These are phyloP conservation scores for Brachystomella parvula DNA, from an alignment of 1,140 invertebrate genomes.

Conservation along the genomic window DNA sequence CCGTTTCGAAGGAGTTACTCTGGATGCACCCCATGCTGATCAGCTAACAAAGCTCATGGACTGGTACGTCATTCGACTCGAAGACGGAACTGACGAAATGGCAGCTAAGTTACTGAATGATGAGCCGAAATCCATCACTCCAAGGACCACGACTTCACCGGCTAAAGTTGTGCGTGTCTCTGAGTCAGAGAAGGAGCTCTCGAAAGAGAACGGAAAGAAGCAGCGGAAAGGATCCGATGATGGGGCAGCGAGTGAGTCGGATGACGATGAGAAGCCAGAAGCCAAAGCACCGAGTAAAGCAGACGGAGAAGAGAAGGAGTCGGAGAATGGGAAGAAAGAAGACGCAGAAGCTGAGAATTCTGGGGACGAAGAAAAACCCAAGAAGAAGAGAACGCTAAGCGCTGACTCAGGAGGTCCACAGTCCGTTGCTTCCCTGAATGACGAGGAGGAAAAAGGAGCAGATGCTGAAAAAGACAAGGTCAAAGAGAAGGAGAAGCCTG, in stretches of 20 bases:
- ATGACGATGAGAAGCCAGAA: constrained; percentile 43
- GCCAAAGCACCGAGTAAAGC: constrained; percentile 45
- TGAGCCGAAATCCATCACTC: constrained; percentile 15
- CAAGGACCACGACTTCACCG: constrained; percentile 6
- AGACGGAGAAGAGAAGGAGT: constrained; percentile 41
- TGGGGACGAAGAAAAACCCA: constrained; percentile 26
- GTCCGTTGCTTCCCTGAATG: constrained; percentile 33
- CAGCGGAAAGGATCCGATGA: constrained; percentile 26
- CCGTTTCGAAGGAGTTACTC: constrained; percentile 64
- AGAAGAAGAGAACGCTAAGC: constrained; percentile 41
- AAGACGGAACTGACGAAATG: constrained; percentile 87
- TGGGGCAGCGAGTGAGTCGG: constrained; percentile 26
- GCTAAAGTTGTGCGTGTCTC: constrained; percentile 25
- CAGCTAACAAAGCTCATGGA: constrained; percentile 81
- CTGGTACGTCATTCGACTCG: constrained; percentile 91
- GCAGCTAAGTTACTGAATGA: constrained; percentile 45
- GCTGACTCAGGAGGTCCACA: constrained; percentile 36
- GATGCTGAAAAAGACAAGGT: constrained; percentile 19
- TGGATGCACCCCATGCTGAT: constrained; percentile 83
- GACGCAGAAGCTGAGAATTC: constrained; percentile 28
- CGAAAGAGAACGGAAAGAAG: constrained; percentile 33
- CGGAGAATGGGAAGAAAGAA: constrained; percentile 29
- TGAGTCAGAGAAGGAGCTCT: constrained; percentile 34
- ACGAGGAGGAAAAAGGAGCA: constrained; percentile 42
- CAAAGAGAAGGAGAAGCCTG: constrained; percentile 40